Conservation (phyloP, 2,888 invertebrate species). For the Digitonthophagus gazella region DNA sequence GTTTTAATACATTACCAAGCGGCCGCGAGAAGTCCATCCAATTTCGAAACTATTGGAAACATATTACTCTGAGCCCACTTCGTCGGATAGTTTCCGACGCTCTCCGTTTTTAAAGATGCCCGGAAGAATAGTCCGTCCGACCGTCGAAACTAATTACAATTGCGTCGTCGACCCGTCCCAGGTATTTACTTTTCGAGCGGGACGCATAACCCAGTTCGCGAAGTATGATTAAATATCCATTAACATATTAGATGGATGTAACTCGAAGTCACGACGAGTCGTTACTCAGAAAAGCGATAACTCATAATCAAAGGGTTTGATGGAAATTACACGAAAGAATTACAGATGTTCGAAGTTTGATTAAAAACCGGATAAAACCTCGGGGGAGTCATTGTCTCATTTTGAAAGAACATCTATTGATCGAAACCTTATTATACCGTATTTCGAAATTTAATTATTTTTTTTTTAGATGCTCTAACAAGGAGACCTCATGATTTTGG, state of each 20-base stretch:
- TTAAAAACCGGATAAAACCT: background rate
- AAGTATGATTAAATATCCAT: background rate
- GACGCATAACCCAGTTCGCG: background rate
- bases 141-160: background rate
- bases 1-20: background rate
- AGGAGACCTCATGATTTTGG: too few relatives aligned
- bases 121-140: background rate
- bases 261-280: background rate
- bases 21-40: background rate
- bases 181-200: background rate
- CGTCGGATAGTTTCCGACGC: background rate
- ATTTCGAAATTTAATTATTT: background rate
- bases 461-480: too few relatives aligned
- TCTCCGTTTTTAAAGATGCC: background rate
- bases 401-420: background rate
- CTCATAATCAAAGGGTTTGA: background rate
- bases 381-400: background rate
- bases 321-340: background rate
- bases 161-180: too few relatives aligned
- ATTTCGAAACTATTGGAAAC: background rate
- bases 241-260: background rate
- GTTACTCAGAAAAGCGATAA: background rate
- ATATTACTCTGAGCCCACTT: background rate
- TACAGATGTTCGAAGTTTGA: background rate
- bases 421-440: too few relatives aligned